A percentile compares a stretch with the other conserved stretches of the same genome.
Evolutionary conservation across 1,140 invertebrate species (phyloP).

Genomic region (Coelopa frigida): DNA sequence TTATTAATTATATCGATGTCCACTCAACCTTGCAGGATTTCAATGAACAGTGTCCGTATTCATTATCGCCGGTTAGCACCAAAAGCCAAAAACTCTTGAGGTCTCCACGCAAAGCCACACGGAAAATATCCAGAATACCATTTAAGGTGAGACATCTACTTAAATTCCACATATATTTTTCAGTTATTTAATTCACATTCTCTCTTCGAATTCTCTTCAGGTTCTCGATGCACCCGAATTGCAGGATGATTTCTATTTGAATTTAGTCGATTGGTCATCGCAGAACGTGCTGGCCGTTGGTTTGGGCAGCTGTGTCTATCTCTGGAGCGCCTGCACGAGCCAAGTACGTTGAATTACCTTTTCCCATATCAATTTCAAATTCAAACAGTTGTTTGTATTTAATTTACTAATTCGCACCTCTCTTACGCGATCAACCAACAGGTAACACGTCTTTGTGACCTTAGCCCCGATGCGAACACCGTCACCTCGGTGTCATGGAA

Average conservation of each 20-base stretch:
- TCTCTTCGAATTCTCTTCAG: slow-evolving; percentile 30
- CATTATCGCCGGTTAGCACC: slow-evolving; percentile 84
- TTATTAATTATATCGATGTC: no score
- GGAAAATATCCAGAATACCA: slow-evolving; percentile 95
- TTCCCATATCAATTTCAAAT: no score
- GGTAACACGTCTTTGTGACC: slow-evolving; percentile 93
- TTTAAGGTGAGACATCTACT: slow-evolving; percentile 74
- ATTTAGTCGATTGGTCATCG: slow-evolving; percentile 98
- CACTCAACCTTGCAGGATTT: slow-evolving; percentile 55
- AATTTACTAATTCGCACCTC: no score
- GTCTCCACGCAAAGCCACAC: slow-evolving; percentile 88
- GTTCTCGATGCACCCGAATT: slow-evolving; percentile 96
- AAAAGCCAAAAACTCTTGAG: slow-evolving; percentile 91
- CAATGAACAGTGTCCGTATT: slow-evolving; percentile 70
- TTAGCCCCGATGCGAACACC: slow-evolving; percentile 85
- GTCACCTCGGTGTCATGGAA: slow-evolving; percentile 99
- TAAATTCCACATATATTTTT: background rate
- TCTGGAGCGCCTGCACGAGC: slow-evolving; percentile 98
- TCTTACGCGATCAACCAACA: slow-evolving; percentile 23
- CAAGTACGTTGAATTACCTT: slow-evolving; percentile 75
- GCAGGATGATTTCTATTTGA: slow-evolving; percentile 98
- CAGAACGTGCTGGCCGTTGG: slow-evolving; percentile 99
- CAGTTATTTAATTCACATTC: background rate
- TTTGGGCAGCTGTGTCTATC: slow-evolving; percentile 93
- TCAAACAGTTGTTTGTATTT: slow-evolving; percentile 3